These are phyloP conservation scores for Bombus ignitus DNA, from an alignment of 1,140 invertebrate genomes.

Conservation along the genomic window DNA sequence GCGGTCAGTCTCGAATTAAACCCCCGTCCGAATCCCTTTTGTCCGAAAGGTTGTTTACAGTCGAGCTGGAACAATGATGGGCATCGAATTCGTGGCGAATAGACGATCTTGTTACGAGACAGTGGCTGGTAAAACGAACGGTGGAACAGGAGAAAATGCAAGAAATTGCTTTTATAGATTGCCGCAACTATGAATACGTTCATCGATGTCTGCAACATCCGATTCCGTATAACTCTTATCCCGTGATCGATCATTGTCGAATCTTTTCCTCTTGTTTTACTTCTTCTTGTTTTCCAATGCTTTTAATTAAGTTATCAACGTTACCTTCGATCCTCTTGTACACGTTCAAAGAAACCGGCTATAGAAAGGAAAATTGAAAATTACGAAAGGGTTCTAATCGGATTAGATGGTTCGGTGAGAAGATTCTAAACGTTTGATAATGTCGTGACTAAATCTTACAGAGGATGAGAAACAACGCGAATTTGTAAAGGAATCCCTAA, in stretches of 20 bases:
- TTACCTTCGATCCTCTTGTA: neutral
- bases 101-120: constrained; percentile 1
- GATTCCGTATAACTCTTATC: no score
- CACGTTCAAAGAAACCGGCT: neutral
- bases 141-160: neutral
- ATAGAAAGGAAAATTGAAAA: neutral
- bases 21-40: neutral
- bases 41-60: constrained; percentile 15
- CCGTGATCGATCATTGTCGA: no score
- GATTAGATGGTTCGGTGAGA: no score
- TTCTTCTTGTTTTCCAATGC: neutral
- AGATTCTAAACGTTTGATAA: neutral
- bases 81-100: neutral
- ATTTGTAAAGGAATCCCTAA: neutral
- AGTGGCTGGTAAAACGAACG: neutral
- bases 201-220: neutral
- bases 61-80: neutral
- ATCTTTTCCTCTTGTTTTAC: no score
- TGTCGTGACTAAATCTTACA: neutral
- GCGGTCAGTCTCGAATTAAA: constrained; percentile 29
- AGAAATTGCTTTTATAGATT: constrained; percentile 39
- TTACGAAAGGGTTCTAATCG: no score
- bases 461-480: neutral
- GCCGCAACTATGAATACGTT: neutral
- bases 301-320: constrained; percentile 9